Percentiles rank a stretch among this genome's conserved stretches.
Evolutionary conservation across 2,113 vertebrate genomes (phyloP).

Genomic region (Lipotes vexillifer): DNA sequence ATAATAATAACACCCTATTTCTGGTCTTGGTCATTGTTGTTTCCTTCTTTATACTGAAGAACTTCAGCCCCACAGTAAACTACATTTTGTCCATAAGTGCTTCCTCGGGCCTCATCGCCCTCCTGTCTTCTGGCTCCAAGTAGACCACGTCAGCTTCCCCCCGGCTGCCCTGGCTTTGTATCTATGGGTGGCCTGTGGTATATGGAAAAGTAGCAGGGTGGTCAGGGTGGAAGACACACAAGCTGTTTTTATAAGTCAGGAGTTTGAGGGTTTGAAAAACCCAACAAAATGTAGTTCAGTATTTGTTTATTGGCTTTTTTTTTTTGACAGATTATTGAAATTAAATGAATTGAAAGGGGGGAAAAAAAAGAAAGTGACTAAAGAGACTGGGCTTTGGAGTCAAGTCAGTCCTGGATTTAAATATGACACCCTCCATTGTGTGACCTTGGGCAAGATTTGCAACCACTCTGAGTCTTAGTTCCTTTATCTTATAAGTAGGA

Average conservation of each 20-base stretch:
- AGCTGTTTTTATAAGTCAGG: slow-evolving; percentile 36
- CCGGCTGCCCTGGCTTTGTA: too few species aligned
- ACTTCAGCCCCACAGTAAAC: slow-evolving; percentile 98
- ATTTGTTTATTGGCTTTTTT: slow-evolving; percentile 67
- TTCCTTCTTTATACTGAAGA: slow-evolving; percentile 97
- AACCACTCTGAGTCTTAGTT: not conserved
- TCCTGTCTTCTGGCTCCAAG: slow-evolving; percentile 97
- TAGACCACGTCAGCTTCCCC: slow-evolving; percentile 71
- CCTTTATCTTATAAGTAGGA: not conserved
- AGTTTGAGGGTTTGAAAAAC: slow-evolving; percentile 44
- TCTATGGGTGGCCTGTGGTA: not conserved
- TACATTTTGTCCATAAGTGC: slow-evolving; percentile 97
- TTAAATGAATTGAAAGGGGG: slow-evolving; percentile 59
- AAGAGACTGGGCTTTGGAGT: not conserved
- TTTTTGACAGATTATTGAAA: slow-evolving; percentile 54
- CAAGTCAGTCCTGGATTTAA: not conserved
- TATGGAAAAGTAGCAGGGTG: not conserved
- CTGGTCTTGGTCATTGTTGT: slow-evolving; percentile 94
- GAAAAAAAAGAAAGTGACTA: not conserved
- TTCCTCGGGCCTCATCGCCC: slow-evolving; percentile 95
- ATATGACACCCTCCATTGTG: not conserved
- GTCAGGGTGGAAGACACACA: slow-evolving; percentile 4
- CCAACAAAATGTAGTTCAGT: slow-evolving; percentile 39
- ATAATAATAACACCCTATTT: slow-evolving; percentile 95
- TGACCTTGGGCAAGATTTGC: not conserved